Evolutionary conservation across 2,113 vertebrate genomes (phyloP), one percentile per base, ranked within the genome.

Genomic region (Hippocampus barbouri): DNA sequence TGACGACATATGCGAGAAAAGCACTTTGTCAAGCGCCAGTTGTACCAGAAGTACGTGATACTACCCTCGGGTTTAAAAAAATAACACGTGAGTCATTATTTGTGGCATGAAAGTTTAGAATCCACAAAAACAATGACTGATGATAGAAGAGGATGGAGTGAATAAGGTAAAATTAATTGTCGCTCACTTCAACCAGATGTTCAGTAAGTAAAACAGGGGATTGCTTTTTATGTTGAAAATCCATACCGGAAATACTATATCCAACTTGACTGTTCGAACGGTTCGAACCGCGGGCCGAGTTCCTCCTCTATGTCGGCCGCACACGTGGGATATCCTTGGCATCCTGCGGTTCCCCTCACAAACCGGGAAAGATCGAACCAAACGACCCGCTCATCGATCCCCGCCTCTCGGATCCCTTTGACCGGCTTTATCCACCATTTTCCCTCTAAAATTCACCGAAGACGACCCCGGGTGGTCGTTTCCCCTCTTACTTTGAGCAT

Each of bases 251-350:
- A 61, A 61, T 34, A 30, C 25, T 7, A 14, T 2, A 15, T 61
- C 27, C 15, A 34, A 16, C 27, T 60, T 60, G 57, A 30, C 15
- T 18, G 4, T 14, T 61, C 14, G 59, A 34, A 30, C 27, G 27
- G 30, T 2, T 34, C 30, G 59, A 61, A 34, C 56, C 6, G 5
- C 27, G 27, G 16, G 15, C 7, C 27, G 34, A 61, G 4, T 25
- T 27, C 11, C 27, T 30, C 16, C 15, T 23, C 85, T 63, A 83
- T 77, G 71, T 77, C 72, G 74, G 68, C 25, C n/a, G 85, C 77
- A 80, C 23, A 77, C 70, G 84, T 85, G 86, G 81, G 78, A 71
- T 79, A 40, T 67, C 51, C 45, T 51, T 40, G 74, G 25, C 66
- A 30, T 0, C 64, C 2, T 18, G 43, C 23, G 66, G 4, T 0